A percentile compares a stretch with the other conserved stretches of the same genome.
Evolutionary conservation across 2,888 invertebrate species (phyloP).

Genomic region (Cyaniris semiargus): DNA sequence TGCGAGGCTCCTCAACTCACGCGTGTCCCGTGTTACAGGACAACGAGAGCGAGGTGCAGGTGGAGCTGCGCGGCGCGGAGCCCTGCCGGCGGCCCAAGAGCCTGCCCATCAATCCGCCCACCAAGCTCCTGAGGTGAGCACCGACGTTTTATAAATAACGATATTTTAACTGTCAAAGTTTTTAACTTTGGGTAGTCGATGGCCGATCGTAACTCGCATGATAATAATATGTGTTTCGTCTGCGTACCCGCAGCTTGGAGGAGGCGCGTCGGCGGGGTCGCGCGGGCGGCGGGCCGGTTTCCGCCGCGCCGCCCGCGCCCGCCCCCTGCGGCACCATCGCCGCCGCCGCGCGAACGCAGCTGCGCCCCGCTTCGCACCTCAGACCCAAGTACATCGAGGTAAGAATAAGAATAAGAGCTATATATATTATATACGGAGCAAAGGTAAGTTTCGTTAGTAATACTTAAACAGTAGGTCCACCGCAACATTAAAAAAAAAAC

Average conservation of each 20-base stretch:
- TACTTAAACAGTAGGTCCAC: too few species aligned
- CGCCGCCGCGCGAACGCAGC: slow-evolving; percentile 57
- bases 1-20: not conserved
- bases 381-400: slow-evolving; percentile 89
- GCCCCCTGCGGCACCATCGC: slow-evolving; percentile 53
- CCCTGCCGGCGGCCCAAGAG: slow-evolving; percentile 89
- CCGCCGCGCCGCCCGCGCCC: slow-evolving; percentile 37
- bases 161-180: not conserved
- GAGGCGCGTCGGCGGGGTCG: slow-evolving; percentile 69
- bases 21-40: slow-evolving; percentile 48
- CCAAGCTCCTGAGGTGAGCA: slow-evolving; percentile 88
- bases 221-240: not conserved
- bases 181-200: not conserved
- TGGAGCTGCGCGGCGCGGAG: slow-evolving; percentile 68
- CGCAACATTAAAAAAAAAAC: too few species aligned
- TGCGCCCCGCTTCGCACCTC: slow-evolving; percentile 69
- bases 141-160: not conserved
- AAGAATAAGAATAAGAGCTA: too few species aligned
- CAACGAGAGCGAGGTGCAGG: slow-evolving; percentile 50
- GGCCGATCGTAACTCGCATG: not conserved
- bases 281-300: slow-evolving; percentile 33
- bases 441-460: too few species aligned
- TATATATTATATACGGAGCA: too few species aligned
- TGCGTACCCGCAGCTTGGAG: slow-evolving; percentile 55
- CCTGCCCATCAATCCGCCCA: slow-evolving; percentile 93